These are phyloP conservation scores for Heliconius himera DNA, from an alignment of 1,140 invertebrate genomes.

Conservation along the genomic window DNA sequence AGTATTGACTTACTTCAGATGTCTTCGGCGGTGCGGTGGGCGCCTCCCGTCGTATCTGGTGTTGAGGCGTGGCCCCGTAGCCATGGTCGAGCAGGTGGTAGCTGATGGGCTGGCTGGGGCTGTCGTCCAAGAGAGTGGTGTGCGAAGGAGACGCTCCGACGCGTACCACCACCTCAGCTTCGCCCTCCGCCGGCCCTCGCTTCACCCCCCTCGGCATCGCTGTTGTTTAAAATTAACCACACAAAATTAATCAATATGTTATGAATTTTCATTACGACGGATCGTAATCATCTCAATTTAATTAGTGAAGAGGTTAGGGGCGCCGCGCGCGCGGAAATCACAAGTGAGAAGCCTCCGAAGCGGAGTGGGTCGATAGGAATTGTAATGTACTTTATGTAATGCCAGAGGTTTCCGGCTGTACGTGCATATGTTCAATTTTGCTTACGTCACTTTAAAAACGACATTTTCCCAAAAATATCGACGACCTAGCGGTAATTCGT, in stretches of 20 bases:
- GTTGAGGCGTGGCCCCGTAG: conserved; percentile 90
- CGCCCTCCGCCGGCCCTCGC: conserved; percentile 77
- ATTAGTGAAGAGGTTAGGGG: conserved; percentile 80
- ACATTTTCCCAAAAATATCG: conserved; percentile 73
- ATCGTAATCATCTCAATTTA: conserved; percentile 71
- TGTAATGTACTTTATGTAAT: conserved; percentile 63
- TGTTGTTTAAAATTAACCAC: conserved; percentile 52
- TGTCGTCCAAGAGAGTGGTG: conserved; percentile 74
- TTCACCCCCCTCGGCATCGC: conserved; percentile 82
- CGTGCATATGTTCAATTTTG: conserved; percentile 59
- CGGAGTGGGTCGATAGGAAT: conserved; percentile 72
- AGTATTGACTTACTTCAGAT: conserved; percentile 70
- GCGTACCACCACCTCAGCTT: conserved; percentile 75
- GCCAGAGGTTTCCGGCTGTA: conserved; percentile 47
- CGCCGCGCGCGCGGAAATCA: conserved; percentile 78
- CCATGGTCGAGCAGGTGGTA: conserved; percentile 92
- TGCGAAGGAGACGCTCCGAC: conserved; percentile 75
- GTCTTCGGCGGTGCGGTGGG: conserved; percentile 79
- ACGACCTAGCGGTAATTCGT: conserved; percentile 71
- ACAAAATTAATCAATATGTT: conserved; percentile 41
- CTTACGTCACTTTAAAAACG: conserved; percentile 77
- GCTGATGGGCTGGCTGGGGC: conserved; percentile 82
- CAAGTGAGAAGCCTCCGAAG: conserved; percentile 71
- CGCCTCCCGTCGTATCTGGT: conserved; percentile 84
- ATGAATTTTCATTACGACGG: conserved; percentile 44